Evolutionary conservation across 2,888 invertebrate genomes (phyloP).

Genomic region (Tachystola acroxantha): DNA sequence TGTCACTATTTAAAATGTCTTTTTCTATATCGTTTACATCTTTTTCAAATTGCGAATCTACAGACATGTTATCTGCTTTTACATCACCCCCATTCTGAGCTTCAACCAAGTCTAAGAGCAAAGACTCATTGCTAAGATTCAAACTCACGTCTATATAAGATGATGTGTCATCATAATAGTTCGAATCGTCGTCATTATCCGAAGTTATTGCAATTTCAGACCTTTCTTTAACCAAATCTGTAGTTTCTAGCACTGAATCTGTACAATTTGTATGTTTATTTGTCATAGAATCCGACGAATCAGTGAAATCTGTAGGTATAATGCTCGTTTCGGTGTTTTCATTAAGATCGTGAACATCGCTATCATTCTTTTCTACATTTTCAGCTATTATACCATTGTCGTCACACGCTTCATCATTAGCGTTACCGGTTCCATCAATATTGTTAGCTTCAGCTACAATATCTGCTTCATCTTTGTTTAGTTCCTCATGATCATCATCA

Average conservation of each 20-base stretch:
- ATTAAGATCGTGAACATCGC: not conserved
- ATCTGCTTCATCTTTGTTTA: too few species aligned
- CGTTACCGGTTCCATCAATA: too few species aligned
- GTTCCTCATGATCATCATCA: too few species aligned
- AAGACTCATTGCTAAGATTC: constrained; percentile 3
- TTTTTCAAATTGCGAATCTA: not conserved
- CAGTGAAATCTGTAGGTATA: too few species aligned
- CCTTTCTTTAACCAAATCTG: not conserved
- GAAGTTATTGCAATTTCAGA: not conserved
- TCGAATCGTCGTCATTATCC: not conserved
- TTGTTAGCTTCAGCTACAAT: too few species aligned
- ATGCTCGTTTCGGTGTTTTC: not conserved
- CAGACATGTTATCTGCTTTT: not conserved
- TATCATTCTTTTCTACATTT: not conserved
- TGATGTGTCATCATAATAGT: not conserved
- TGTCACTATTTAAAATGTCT: not conserved
- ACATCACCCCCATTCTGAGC: not conserved
- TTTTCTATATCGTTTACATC: not conserved
- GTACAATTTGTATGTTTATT: too few species aligned
- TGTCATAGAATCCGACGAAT: too few species aligned
- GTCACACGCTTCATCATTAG: too few species aligned
- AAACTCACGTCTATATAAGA: not conserved
- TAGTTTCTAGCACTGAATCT: not conserved
- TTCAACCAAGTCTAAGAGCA: constrained; percentile 2
- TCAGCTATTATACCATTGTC: too few species aligned